Evolutionary conservation across 1,140 invertebrate species (phyloP), one percentile per base, ranked within the genome.

Genomic region (Cyclina sinensis): DNA sequence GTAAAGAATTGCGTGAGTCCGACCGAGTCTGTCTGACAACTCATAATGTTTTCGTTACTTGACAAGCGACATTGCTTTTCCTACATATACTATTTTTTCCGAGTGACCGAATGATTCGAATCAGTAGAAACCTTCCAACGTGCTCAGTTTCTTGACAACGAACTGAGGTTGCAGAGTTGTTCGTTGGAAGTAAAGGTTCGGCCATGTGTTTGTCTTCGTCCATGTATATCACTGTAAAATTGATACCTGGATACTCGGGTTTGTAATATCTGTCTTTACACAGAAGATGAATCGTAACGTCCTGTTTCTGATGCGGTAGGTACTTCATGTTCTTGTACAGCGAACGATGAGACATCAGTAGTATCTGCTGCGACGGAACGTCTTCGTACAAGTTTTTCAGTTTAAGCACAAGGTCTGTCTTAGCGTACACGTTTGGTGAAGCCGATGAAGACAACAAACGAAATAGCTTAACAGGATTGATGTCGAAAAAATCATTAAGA

Each of bases 391-490:
- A 18, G 18, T 54, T 54, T n/a, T 7, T 54, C 18, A 54, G 51
- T 18, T 54, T 54, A 7, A 18, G 7, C 18, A 54, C 51, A 14
- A 54, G 21, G 3, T 54, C 51, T 18, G 27, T 73, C 11, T 73
- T 35, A 7, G 68, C 32, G 3, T 24, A 73, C 21, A 73, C 39
- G 4, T n/a, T 73, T 73, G 39, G 68, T 32, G 68, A 73, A n/a
- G 18, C 30, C 30, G 27, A 18, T 35, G 68, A 73, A 73, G 68
- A 39, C 16, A 73, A 9, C 21, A 73, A 35, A 37, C 74, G 37
- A 48, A 78, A 78, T 12, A 78, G 27, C 24, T 48, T 4, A 30
- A 78, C 74, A 7, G 74, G 74, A 78, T 78, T 48, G n/a, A 78
- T 48, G 27, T 78, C 43, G 4, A 48, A 7, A 48, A 78, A 78